Percentiles rank a stretch among this genome's conserved stretches.
These are phyloP conservation scores for Ctenochaetus hawaiiensis DNA, from an alignment of 2,797 vertebrate genomes.

Conservation along the genomic window DNA sequence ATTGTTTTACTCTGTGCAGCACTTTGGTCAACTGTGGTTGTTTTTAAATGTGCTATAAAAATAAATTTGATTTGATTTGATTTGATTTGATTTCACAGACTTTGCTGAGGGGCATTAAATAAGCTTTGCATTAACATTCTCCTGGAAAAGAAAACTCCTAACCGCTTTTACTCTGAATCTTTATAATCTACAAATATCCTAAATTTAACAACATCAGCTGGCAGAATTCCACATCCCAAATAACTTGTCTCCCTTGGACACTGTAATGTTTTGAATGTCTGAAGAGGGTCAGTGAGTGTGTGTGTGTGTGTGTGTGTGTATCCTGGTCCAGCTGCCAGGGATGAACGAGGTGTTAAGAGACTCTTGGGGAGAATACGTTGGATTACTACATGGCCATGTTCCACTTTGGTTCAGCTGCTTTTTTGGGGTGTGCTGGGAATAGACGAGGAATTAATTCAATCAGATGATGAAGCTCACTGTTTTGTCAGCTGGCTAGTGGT, in stretches of 20 bases:
- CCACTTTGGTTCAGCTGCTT: slow-evolving; percentile 59
- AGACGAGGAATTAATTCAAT: slow-evolving; percentile 46
- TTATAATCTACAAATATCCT: slow-evolving; percentile 20
- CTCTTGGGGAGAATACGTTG: slow-evolving; percentile 46
- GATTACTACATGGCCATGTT: slow-evolving; percentile 46
- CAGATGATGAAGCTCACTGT: slow-evolving; percentile 28
- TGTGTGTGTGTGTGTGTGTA: slow-evolving; percentile 11
- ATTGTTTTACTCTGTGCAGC: too few species aligned
- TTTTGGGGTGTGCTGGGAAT: slow-evolving; percentile 34
- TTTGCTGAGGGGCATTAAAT: slow-evolving; percentile 11
- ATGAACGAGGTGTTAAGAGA: slow-evolving; percentile 50
- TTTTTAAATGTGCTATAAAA: too few species aligned
- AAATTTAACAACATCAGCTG: slow-evolving; percentile 21
- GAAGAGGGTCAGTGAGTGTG: slow-evolving; percentile 24
- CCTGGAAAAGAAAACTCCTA: slow-evolving; percentile 4
- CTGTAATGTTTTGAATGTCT: slow-evolving; percentile 30
- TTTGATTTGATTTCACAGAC: too few species aligned
- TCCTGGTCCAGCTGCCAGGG: slow-evolving; percentile 52
- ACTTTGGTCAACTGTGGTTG: too few species aligned
- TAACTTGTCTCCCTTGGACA: slow-evolving; percentile 18
- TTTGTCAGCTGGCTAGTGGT: slow-evolving; percentile 39
- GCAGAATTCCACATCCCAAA: slow-evolving; percentile 32
- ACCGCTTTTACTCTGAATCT: slow-evolving; percentile 7
- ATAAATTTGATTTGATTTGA: too few species aligned
- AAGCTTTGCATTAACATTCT: slow-evolving; percentile 4